These are phyloP conservation scores for Diloba caeruleocephala DNA, from an alignment of 2,888 invertebrate genomes.

Conservation along the genomic window DNA sequence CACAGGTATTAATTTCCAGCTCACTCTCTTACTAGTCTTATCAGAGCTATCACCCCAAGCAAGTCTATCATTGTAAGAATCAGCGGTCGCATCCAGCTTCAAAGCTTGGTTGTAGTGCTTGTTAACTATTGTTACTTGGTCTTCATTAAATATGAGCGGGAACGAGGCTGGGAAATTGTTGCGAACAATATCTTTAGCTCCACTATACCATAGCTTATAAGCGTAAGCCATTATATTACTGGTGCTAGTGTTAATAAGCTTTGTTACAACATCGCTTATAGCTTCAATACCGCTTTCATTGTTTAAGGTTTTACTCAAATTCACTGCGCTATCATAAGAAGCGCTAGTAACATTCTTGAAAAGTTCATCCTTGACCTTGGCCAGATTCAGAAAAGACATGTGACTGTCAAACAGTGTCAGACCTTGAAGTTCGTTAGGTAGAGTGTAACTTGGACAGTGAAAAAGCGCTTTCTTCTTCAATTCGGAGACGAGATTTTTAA, in stretches of 20 bases:
- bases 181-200: conserved; percentile 41
- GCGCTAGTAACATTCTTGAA: conserved; percentile 42
- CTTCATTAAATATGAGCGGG: conserved; percentile 49
- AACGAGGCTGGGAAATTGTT: conserved; percentile 56
- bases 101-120: conserved; percentile 51
- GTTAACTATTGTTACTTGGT: conserved; percentile 54
- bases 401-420: conserved; percentile 56
- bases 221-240: conserved; percentile 52
- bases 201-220: conserved; percentile 57
- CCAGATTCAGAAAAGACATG: conserved; percentile 56
- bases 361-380: conserved; percentile 47
- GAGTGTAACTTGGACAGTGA: conserved; percentile 48
- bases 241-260: conserved; percentile 44
- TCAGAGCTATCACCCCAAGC: conserved; percentile 56
- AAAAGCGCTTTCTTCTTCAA: conserved; percentile 50
- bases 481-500: conserved; percentile 54
- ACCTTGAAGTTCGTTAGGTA: conserved; percentile 47
- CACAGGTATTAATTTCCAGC: conserved; percentile 59
- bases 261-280: conserved; percentile 46
- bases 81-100: conserved; percentile 47
- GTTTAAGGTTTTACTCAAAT: conserved; percentile 47
- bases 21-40: conserved; percentile 42
- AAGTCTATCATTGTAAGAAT: conserved; percentile 41
- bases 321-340: conserved; percentile 53
- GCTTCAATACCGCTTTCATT: conserved; percentile 25